phyloP scores from a whole-genome alignment of 2,888 invertebrate species.

The Melolontha melolontha region DNA sequence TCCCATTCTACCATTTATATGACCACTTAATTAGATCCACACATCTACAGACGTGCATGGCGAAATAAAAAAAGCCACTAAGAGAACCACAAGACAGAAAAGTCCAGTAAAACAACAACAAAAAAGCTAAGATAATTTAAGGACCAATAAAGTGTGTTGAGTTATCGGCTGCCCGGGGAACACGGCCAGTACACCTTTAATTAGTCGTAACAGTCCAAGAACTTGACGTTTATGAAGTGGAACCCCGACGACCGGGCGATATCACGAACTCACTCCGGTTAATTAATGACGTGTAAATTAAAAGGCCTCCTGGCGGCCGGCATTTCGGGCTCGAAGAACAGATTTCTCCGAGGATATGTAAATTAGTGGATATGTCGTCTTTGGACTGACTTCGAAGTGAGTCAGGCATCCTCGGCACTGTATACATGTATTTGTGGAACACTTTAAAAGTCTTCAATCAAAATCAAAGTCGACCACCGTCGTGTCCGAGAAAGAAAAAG shows the following conservation, averaged over 20 bases:
- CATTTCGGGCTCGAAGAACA: slow-evolving; percentile 50
- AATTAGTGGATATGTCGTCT: slow-evolving; percentile 64
- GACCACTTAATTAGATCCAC: too few relatives aligned
- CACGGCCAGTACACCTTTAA: slow-evolving; percentile 61
- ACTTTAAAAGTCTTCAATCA: slow-evolving; percentile 6
- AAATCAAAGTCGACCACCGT: background rate
- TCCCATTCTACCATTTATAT: too few relatives aligned
- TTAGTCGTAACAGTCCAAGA: slow-evolving; percentile 60
- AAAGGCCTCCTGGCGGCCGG: slow-evolving; percentile 54
- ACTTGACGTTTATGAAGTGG: slow-evolving; percentile 63
- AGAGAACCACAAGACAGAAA: background rate
- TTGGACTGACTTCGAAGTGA: slow-evolving; percentile 41
- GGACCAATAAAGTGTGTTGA: slow-evolving; percentile 57
- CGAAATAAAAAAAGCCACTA: too few relatives aligned
- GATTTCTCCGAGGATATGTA: slow-evolving; percentile 65
- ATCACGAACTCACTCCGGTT: slow-evolving; percentile 39
- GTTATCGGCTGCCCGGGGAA: slow-evolving; percentile 59
- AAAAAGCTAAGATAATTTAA: slow-evolving; percentile 18
- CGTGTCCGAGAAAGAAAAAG: slow-evolving; percentile 12
- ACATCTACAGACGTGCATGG: too few relatives aligned
- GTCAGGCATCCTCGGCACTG: slow-evolving; percentile 53
- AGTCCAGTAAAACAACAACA: slow-evolving; percentile 2
- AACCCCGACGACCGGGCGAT: slow-evolving; percentile 41
- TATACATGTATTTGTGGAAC: slow-evolving; percentile 53
- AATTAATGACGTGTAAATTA: slow-evolving; percentile 64